Evolutionary conservation across 2,797 vertebrate species (phyloP).

Genomic region (Lepidocolaptes lacrymiger): DNA sequence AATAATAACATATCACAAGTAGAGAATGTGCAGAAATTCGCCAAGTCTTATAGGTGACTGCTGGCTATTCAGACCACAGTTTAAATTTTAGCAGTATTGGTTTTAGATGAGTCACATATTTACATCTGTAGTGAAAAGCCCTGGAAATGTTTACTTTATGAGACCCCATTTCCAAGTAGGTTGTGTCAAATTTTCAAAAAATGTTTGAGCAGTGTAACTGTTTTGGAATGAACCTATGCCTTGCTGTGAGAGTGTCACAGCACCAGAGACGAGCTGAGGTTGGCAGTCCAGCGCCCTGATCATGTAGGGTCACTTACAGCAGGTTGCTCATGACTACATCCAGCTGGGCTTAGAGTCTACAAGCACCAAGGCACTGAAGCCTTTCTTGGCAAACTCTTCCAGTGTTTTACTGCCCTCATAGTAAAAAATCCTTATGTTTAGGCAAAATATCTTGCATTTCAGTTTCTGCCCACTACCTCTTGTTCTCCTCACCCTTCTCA

Average conservation of each 20-base stretch:
- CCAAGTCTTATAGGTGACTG: rapidly evolving
- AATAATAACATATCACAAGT: background rate
- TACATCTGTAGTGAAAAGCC: background rate
- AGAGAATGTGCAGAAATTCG: background rate
- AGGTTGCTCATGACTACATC: background rate
- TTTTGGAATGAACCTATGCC: background rate
- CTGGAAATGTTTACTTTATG: background rate
- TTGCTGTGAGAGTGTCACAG: background rate
- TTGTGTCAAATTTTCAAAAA: background rate
- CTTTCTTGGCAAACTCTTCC: background rate
- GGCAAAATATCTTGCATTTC: background rate
- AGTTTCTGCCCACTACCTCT: background rate
- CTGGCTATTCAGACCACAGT: background rate
- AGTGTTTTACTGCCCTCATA: background rate
- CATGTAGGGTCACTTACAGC: background rate
- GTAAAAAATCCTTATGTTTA: background rate
- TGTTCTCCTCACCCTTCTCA: background rate
- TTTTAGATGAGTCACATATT: background rate
- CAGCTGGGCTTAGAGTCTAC: background rate
- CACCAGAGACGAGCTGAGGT: background rate
- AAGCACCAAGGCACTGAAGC: background rate
- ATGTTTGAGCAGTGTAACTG: background rate
- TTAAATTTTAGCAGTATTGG: background rate
- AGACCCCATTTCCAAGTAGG: background rate
- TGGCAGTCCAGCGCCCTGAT: background rate